Percentiles rank a stretch among this genome's conserved stretches.
phyloP scores from a whole-genome alignment of 2,113 vertebrate genomes.

The Embiotoca jacksoni region DNA sequence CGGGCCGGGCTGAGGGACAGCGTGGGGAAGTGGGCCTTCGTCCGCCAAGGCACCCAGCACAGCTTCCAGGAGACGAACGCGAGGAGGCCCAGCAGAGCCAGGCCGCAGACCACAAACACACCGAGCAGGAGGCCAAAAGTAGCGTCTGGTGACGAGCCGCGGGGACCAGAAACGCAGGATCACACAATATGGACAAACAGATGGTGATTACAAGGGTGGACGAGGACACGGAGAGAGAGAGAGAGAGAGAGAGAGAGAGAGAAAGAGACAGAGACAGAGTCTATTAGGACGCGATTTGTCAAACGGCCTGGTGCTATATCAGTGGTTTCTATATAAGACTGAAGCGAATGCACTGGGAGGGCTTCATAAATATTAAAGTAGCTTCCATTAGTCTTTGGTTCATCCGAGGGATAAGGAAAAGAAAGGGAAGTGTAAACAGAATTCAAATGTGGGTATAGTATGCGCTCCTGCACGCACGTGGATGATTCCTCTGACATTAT shows the following conservation, averaged over 20 bases:
- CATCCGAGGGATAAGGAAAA: slow-evolving; percentile 26
- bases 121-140: slow-evolving; percentile 92
- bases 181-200: slow-evolving; percentile 83
- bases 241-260: slow-evolving; percentile 32
- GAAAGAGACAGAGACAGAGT: slow-evolving; percentile 38
- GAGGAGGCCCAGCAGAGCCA: slow-evolving; percentile 92
- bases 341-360: slow-evolving; percentile 13
- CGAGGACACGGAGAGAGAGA: slow-evolving; percentile 37
- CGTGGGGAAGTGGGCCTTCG: slow-evolving; percentile 85
- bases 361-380: slow-evolving; percentile 70
- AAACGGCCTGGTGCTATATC: slow-evolving; percentile 33
- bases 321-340: slow-evolving; percentile 39
- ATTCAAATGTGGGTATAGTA: slow-evolving; percentile 24
- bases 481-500: background rate
- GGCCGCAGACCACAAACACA: slow-evolving; percentile 91
- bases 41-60: slow-evolving; percentile 90
- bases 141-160: slow-evolving; percentile 86
- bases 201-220: slow-evolving; percentile 76
- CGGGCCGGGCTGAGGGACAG: slow-evolving; percentile 67
- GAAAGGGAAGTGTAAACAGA: slow-evolving; percentile 44
- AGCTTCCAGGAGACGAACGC: slow-evolving; percentile 95
- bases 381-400: slow-evolving; percentile 44
- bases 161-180: slow-evolving; percentile 69
- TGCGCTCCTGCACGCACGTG: slow-evolving; percentile 1
- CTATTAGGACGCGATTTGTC: slow-evolving; percentile 46